phyloP scores from a whole-genome alignment of 2,113 vertebrate species.

The Benitochromis conjunctus region DNA sequence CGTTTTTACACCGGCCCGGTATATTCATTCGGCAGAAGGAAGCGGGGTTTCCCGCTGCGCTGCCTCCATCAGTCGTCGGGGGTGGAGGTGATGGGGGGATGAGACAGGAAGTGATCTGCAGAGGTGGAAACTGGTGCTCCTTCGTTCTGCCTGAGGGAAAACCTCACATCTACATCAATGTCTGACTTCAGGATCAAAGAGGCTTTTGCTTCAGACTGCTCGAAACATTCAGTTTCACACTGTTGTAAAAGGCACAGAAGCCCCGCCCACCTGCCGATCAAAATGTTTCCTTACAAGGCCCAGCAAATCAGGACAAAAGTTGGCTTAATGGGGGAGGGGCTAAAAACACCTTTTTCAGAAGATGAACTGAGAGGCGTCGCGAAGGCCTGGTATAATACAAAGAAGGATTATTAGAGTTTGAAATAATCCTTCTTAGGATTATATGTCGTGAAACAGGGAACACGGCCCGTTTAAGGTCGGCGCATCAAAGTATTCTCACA shows the following conservation, averaged over 20 bases:
- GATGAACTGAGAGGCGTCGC: not conserved
- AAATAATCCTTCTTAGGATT: not conserved
- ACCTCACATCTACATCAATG: not conserved
- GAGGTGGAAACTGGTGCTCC: not conserved
- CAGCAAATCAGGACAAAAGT: not conserved
- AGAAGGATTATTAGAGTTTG: not conserved
- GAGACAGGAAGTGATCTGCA: not conserved
- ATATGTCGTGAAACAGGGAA: not conserved
- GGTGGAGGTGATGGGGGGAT: not conserved
- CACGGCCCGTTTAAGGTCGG: not conserved
- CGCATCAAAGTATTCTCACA: not conserved
- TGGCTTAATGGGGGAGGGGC: not conserved
- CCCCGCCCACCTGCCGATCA: not conserved
- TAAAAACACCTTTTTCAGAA: not conserved
- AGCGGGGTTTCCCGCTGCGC: slow-evolving; percentile 14
- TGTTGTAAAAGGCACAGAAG: too few species aligned
- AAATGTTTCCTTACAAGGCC: not conserved
- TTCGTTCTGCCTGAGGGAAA: not conserved
- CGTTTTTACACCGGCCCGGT: slow-evolving; percentile 13
- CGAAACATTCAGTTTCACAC: not conserved
- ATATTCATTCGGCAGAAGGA: slow-evolving; percentile 24
- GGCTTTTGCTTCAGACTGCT: not conserved
- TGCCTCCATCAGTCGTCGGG: not conserved
- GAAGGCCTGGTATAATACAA: not conserved
- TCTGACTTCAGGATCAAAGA: not conserved